Conservation (phyloP, 2,797 vertebrate genomes). For the Tapera naevia region DNA sequence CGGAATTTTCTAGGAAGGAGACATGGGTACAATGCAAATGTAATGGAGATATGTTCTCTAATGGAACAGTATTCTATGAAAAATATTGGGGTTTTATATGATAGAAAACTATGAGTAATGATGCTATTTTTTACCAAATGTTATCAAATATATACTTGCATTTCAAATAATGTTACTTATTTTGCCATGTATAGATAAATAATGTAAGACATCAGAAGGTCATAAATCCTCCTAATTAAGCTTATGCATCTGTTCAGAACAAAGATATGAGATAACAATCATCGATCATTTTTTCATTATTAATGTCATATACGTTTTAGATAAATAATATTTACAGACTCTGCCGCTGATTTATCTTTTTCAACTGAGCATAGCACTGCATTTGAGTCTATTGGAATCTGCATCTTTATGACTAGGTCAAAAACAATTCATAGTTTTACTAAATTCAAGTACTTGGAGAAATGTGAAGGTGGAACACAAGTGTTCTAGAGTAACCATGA, state of each 20-base stretch:
- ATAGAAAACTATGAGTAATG: not conserved
- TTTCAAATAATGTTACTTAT: not conserved
- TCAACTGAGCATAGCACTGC: not conserved
- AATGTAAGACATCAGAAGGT: not conserved
- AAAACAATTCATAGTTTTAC: not conserved
- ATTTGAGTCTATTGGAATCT: not conserved
- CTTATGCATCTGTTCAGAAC: not conserved
- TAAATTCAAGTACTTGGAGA: not conserved
- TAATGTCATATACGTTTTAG: not conserved
- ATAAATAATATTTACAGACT: not conserved
- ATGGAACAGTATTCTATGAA: not conserved
- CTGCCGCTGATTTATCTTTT: not conserved
- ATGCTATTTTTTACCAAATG: not conserved
- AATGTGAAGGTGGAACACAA: not conserved
- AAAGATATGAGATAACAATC: not conserved
- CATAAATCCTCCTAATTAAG: not conserved
- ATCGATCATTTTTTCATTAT: not conserved
- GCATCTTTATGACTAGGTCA: not conserved
- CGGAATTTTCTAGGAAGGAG: not conserved
- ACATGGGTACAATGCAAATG: not conserved
- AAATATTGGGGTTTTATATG: not conserved
- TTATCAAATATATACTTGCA: not conserved
- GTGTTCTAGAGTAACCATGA: not conserved
- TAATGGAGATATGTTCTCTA: not conserved
- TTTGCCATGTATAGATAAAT: not conserved